Conservation (phyloP, 2,797 vertebrate genomes). For the Mormyrus hasselquistii region DNA sequence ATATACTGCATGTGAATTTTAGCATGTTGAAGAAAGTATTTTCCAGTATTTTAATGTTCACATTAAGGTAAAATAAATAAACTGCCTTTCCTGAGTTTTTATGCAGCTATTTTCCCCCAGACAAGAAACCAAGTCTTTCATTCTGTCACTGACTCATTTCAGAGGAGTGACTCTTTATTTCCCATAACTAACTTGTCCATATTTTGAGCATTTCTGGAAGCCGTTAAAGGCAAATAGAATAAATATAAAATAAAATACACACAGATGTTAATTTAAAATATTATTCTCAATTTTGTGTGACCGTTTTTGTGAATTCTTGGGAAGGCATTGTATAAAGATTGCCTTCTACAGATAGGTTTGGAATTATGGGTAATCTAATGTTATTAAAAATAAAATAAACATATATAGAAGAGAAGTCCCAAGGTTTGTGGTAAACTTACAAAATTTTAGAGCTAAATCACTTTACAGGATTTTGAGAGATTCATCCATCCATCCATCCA, state of each 20-base stretch:
- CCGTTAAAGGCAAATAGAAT: not conserved
- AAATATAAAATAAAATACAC: not conserved
- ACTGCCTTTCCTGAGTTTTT: not conserved
- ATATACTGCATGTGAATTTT: not conserved
- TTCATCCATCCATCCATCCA: not conserved
- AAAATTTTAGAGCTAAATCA: not conserved
- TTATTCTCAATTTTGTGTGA: not conserved
- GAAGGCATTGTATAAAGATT: not conserved
- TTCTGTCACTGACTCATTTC: not conserved
- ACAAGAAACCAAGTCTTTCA: not conserved
- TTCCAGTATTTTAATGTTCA: not conserved
- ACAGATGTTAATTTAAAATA: not conserved
- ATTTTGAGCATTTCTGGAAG: not conserved
- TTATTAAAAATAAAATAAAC: not conserved
- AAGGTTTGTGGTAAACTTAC: not conserved
- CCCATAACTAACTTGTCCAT: not conserved
- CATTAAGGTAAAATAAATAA: not conserved
- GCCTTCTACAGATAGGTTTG: not conserved
- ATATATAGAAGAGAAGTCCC: not conserved
- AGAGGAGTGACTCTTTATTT: not conserved
- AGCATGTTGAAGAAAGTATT: not conserved
- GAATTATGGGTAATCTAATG: not conserved
- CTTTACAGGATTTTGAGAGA: not conserved
- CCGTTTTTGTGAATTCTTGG: not conserved
- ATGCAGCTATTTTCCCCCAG: not conserved